These are phyloP conservation scores for Botia almorhae DNA, from an alignment of 2,797 vertebrate species.

Conservation along the genomic window DNA sequence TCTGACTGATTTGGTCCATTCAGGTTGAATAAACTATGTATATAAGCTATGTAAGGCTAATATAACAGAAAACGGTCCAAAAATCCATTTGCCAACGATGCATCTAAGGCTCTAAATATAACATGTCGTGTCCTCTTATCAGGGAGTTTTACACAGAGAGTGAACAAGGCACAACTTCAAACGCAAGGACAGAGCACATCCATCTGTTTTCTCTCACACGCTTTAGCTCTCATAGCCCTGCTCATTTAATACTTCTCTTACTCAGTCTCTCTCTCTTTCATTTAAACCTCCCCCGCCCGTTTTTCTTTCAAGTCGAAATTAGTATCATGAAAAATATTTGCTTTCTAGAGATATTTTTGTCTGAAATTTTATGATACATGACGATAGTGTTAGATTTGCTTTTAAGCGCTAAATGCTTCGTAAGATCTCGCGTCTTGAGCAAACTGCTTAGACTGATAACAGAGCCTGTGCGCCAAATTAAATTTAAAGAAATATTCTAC, in stretches of 20 bases:
- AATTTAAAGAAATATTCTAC: constrained; percentile 15
- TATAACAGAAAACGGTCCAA: not conserved
- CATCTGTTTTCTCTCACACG: constrained; percentile 62
- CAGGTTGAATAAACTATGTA: too few species aligned
- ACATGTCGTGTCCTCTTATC: constrained; percentile 17
- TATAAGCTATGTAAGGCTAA: not conserved
- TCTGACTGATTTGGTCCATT: too few species aligned
- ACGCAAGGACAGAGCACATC: constrained; percentile 67
- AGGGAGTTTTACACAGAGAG: constrained; percentile 21
- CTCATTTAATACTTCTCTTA: constrained; percentile 23
- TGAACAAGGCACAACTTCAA: constrained; percentile 66
- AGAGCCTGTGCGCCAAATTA: constrained; percentile 6
- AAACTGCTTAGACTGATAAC: constrained; percentile 27
- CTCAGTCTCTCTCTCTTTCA: constrained; percentile 20
- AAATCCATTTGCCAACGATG: constrained; percentile 26
- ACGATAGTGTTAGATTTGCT: constrained; percentile 37
- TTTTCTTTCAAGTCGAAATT: constrained; percentile 32
- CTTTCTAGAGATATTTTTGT: constrained; percentile 41
- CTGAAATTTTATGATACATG: constrained; percentile 22
- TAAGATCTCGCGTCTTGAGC: not conserved
- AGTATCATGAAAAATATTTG: constrained; percentile 41
- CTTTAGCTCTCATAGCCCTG: constrained; percentile 42
- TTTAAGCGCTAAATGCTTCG: constrained; percentile 29
- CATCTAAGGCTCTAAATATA: constrained; percentile 27
- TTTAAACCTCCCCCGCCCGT: not conserved